Percentiles rank a stretch among this genome's conserved stretches.
These are phyloP conservation scores for Scophthalmus maximus DNA, from an alignment of 2,113 vertebrate genomes.

Conservation along the genomic window DNA sequence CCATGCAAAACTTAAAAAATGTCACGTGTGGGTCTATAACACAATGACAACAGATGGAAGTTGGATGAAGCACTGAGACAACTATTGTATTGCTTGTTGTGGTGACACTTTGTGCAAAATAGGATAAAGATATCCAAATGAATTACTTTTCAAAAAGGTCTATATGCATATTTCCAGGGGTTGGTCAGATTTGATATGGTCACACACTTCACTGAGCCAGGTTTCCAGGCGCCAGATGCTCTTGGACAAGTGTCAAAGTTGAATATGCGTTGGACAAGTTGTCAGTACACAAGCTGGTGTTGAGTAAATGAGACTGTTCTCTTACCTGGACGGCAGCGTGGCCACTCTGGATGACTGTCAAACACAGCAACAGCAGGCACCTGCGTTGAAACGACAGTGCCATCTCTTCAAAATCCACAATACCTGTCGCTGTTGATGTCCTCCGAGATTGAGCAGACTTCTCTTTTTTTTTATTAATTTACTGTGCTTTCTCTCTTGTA, in stretches of 20 bases:
- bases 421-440: constrained; percentile 2
- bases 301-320: background rate
- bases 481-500: background rate
- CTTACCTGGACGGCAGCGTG: constrained; percentile 77
- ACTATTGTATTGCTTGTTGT: background rate
- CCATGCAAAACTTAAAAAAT: background rate
- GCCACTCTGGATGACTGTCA: constrained; percentile 66
- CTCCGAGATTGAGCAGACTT: background rate
- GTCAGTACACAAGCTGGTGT: background rate
- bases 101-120: too few relatives aligned
- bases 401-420: constrained; percentile 56
- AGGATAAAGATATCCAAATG: background rate
- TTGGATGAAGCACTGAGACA: too few relatives aligned
- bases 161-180: background rate
- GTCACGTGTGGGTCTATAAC: too few relatives aligned
- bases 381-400: constrained; percentile 60
- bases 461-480: background rate
- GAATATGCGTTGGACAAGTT: background rate
- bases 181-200: background rate
- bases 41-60: background rate
- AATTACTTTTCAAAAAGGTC: background rate
- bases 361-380: constrained; percentile 77
- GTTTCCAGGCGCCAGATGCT: background rate
- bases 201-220: background rate
- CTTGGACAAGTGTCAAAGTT: background rate